phyloP scores from a whole-genome alignment of 1,140 invertebrate species.

The Bombus pascuorum region DNA sequence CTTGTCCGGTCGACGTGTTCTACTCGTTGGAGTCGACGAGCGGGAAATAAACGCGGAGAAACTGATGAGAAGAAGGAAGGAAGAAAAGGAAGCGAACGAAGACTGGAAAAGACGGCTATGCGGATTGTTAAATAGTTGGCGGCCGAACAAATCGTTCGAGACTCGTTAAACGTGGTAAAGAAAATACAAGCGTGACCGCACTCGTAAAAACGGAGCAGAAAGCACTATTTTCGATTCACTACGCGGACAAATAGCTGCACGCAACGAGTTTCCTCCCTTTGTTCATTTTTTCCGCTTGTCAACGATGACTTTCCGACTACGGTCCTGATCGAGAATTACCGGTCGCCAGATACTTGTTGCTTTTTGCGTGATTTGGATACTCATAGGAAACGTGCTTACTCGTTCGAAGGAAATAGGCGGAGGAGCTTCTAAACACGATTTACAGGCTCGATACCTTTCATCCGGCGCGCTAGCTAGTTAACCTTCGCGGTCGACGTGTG shows the following conservation, averaged over 20 bases:
- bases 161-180: background rate
- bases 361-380: background rate
- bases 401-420: background rate
- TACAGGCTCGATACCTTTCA: background rate
- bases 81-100: background rate
- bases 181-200: background rate
- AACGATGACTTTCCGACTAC: background rate
- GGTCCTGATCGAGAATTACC: background rate
- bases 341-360: background rate
- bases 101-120: no score
- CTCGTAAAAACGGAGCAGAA: background rate
- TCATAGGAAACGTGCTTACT: background rate
- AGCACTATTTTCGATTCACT: constrained; percentile 1
- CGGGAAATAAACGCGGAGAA: background rate
- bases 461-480: background rate
- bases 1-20: background rate
- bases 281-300: background rate
- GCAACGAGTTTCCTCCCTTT: background rate
- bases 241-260: background rate
- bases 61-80: background rate
- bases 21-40: background rate
- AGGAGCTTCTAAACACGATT: background rate
- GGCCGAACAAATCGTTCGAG: background rate
- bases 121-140: background rate
- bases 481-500: no score